Base-by-base conservation (phyloP, 1,140 invertebrate species). In the Lepidostoma basale region DNA sequence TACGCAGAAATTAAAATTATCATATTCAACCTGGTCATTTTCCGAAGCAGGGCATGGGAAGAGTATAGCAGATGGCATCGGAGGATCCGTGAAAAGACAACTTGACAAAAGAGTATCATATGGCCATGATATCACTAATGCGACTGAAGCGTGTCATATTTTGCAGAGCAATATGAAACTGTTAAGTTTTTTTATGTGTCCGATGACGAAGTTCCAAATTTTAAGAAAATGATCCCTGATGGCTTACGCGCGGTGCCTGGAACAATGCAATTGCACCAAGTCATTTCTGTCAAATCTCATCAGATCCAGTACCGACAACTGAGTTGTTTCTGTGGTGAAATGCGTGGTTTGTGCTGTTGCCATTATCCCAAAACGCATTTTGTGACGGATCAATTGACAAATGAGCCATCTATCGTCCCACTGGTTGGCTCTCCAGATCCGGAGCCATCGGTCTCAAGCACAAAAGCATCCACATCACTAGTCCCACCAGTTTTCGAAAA, bases 11-110 rank as follows among this genome's bases (percentile, higher is more conserved):
- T 33, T 63, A 20, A 28, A 42, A 44, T 28, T 63, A 1, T 10
- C 16, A 26, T 64, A 54, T 10, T 36, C 40, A 6, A 69, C 67
- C 2, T 70, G 68, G 68, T 60, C 40, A 14, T 70, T 66, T 49
- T 70, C 62, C 30, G 62, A 70, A 47, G 39, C 40, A 10, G 62
- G 68, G 4, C 62, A 70, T 42, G 68, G 68, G 3, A 70, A 70
- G 33, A 59, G 62, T 14, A 63, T 65, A n/a, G 68, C 62, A 39
- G 68, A 69, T 49, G 68, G 44, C 12, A 69, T 69, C n/a, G 68
- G 68, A 9, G 68, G 62, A 0, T 30, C 23, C 10, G 54, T 66
- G 5, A 70, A 70, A 60, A 23, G 68, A 22, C 25, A 40, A 42
- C 25, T 70, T 9, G 67, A 64, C n/a, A 40, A 12, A 16, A 45